phyloP scores from a whole-genome alignment of 2,888 invertebrate species.

The Thecocarcelia acutangulata region DNA sequence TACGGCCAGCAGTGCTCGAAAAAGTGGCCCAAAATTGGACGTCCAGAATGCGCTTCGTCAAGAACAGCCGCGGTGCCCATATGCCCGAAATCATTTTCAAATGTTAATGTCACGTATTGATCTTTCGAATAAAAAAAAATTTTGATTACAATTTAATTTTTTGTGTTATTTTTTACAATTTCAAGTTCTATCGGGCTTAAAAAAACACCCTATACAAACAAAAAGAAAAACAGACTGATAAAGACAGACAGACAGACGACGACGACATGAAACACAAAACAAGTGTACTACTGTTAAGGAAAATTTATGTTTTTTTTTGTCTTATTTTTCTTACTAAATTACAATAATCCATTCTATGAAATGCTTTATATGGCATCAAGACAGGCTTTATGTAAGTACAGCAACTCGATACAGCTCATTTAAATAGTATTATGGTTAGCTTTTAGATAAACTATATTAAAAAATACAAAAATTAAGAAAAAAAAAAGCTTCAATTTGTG shows the following conservation, averaged over 20 bases:
- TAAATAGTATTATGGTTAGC: constrained; percentile 43
- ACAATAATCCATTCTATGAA: constrained; percentile 29
- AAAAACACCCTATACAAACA: too few relatives aligned
- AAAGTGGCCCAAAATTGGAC: too few relatives aligned
- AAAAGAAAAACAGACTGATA: constrained; percentile 43
- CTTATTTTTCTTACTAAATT: background rate
- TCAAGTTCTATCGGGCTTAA: too few relatives aligned
- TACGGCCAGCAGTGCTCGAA: too few relatives aligned
- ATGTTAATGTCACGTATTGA: too few relatives aligned
- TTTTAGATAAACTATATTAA: constrained; percentile 26
- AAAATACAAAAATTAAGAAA: constrained; percentile 1
- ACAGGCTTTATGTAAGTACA: background rate
- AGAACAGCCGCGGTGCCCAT: too few relatives aligned
- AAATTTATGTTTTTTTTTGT: constrained; percentile 34
- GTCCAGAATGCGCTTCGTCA: too few relatives aligned
- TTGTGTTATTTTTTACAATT: too few relatives aligned
- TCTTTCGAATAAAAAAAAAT: too few relatives aligned
- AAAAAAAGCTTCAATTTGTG: constrained; percentile 19
- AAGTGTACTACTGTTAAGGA: constrained; percentile 42
- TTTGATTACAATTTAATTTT: too few relatives aligned
- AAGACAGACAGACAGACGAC: constrained; percentile 16
- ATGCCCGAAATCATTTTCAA: too few relatives aligned
- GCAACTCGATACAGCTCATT: constrained; percentile 6
- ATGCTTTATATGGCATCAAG: constrained; percentile 27
- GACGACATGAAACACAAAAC: constrained; percentile 41